Base-by-base conservation (phyloP, 2,797 vertebrate genomes). In the Natrix natrix region DNA sequence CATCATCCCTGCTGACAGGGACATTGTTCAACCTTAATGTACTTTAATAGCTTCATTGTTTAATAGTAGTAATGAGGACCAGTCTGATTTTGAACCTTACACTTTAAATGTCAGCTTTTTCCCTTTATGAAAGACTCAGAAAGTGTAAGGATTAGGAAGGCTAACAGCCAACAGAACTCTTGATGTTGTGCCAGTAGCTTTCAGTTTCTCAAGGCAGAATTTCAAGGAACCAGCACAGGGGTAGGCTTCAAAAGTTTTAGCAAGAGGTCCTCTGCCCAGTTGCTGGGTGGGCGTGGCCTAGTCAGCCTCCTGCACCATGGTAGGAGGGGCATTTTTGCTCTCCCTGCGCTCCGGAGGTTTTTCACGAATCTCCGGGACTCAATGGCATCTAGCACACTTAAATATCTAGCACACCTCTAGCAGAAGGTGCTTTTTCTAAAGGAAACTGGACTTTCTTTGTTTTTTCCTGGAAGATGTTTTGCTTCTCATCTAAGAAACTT, bases 31-130 rank as follows among this genome's bases (percentile, higher is more conserved):
- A 95, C 88, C 96, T 97, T 97, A 97, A 97, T 97, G 95, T 74
- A 90, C 93, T 93, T 96, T 97, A 97, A 97, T 97, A 96, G 97
- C 94, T 95, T 97, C 96, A 97, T 97, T 97, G 97, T 97, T 97
- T 97, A 96, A 97, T 97, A 97, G 97, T 97, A 96, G 92, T 87
- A 95, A 93, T 93, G 3, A 61, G 93, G 59, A 89, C 87, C 13
- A 48, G 91, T 55, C 87, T 93, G 66, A 83, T 91, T 95, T 94
- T 56, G 12, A 90, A 90, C 56, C 86, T 93, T 93, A 52, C 78
- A 86, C 90, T 89, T 88, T 54, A 92, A 94, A 95, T 94, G 92
- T 87, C 90, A 95, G 86, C 56, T 37, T 59, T 88, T 93, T 89
- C 90, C 74, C 63, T 91, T 0, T 0, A 28, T 1, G 1, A 17